Base-by-base conservation (phyloP, 2,888 invertebrate genomes). In the Acleris sparsana region DNA sequence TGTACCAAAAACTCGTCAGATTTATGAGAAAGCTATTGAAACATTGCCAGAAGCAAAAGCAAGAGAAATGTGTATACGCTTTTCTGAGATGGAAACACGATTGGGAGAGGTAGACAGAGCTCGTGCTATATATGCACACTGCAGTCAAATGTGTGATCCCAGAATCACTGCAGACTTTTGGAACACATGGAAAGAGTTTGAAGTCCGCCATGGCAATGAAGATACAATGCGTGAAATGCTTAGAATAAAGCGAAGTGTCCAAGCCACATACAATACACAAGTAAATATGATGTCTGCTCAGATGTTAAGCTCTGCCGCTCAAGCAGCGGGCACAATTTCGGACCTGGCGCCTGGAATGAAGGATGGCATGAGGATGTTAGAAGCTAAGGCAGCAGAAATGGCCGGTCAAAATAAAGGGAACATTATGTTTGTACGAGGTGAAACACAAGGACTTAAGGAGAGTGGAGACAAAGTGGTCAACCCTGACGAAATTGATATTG, bases 121-220 rank as follows among this genome's bases (percentile, higher is more conserved):
- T 0, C 93, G 99, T 71, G 99, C 99, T 1, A 97, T 99, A 77
- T 99, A 99, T 85, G 97, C 97, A 0, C 99, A 99, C 86, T 99
- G 99, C 81, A 98, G 99, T 76, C 99, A 99, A 93, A 98, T 99
- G 88, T 99, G 99, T 88, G 99, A 99, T 93, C 99, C 99, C 1
- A 95, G 99, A 83, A 98, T 99, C 9, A 97, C 98, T 5, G 95
- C 95, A 0, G 96, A 97, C 64, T 99, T 99, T 87, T 99, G 99
- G 99, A 97, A 98, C 82, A 97, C 97, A 1, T 99, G 99, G 99
- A 99, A 99, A 85, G 99, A 99, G 80, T 99, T 99, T 92, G 99
- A 99, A 93, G 97, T 99, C 18, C 95, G 97, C 56, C 99, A 99
- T 88, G 99, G 99, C 17, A 99, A 99, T 89, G 99, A 99, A 87